These are phyloP conservation scores for Xiphophorus couchianus DNA, from an alignment of 2,113 vertebrate genomes.

Conservation along the genomic window DNA sequence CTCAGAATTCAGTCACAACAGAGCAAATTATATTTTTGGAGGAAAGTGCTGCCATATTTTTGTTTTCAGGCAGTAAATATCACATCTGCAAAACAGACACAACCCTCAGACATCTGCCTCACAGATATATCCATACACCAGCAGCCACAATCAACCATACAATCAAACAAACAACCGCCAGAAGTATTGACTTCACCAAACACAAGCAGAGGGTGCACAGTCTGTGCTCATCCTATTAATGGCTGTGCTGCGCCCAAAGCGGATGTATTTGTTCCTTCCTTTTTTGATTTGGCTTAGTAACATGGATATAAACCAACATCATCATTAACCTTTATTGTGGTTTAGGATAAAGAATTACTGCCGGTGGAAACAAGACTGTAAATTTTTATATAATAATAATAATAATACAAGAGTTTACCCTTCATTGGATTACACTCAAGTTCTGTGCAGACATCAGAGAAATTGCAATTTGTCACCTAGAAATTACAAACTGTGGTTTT, in stretches of 20 bases:
- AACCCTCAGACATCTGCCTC: slow-evolving; percentile 65
- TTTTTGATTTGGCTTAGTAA: slow-evolving; percentile 19
- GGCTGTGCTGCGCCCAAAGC: slow-evolving; percentile 7
- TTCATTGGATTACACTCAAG: neutral
- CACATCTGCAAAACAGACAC: slow-evolving; percentile 64
- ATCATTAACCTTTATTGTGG: slow-evolving; percentile 39
- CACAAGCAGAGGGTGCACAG: slow-evolving; percentile 32
- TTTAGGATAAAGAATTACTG: slow-evolving; percentile 25
- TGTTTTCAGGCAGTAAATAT: slow-evolving; percentile 40
- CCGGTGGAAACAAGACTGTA: slow-evolving; percentile 15
- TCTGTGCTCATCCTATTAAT: slow-evolving; percentile 55
- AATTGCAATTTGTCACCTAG: slow-evolving; percentile 38
- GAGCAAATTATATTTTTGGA: slow-evolving; percentile 60
- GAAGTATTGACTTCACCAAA: slow-evolving; percentile 47
- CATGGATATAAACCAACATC: slow-evolving; percentile 33
- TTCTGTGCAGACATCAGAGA: slow-evolving; percentile 23
- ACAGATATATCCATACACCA: slow-evolving; percentile 60
- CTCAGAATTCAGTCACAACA: slow-evolving; percentile 62
- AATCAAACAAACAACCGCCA: slow-evolving; percentile 55
- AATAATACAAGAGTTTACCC: neutral
- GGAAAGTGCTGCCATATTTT: slow-evolving; percentile 61
- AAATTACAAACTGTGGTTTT: slow-evolving; percentile 32
- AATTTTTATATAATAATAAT: neutral
- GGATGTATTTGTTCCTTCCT: slow-evolving; percentile 30
- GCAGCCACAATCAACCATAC: slow-evolving; percentile 43